Base-by-base conservation (phyloP, 2,888 invertebrate genomes). In the Cataglyphis rosenhaueri region DNA sequence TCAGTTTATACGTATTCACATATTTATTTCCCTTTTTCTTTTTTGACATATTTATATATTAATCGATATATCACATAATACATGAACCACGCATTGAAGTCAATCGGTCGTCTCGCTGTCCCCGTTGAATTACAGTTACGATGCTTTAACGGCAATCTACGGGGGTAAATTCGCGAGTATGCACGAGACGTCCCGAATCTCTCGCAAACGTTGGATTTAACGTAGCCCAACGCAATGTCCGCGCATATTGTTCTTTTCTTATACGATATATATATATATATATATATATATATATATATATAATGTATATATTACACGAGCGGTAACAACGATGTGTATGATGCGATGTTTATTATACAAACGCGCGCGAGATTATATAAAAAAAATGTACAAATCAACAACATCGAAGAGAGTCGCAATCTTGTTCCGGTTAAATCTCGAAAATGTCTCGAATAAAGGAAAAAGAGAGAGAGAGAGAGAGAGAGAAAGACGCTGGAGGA, bases 51-150 rank as follows among this genome's bases (percentile, higher is more conserved):
- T 85, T 59, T 59, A 84, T 84, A 86, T 21, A 21, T 21, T 21
- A 21, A 21, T 21, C 83, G 85, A 85, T 86, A 84, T 89, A 89
- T 89, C 89, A 86, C 89, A 89, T 89, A 85, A 87, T 86, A 87
- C 88, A 89, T 81, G 82, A 85, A 85, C 74, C 85, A 82, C 83
- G 83, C 81, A 76, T 57, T 82, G 76, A 73, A 81, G 75, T 84
- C 81, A 71, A 76, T 84, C 73, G 71, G 71, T 38, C 62, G 32
- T 64, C 65, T 81, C 75, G 76, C 44, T 75, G 65, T 12, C 35
- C 62, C 62, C 52, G 61, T 44, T 18, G 64, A 62, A 52, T 44
- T 48, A 62, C 41, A 64, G 12, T 66, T 57, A 18, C 48, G 10
- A 25, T 35, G 44, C 81, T 44, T 41, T 21, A 57, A 61, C 38